A percentile compares a stretch with the other conserved stretches of the same genome.
These are phyloP conservation scores for Apostichopus leukothele DNA, from an alignment of 53 echinoderm and acorn worm genomes.

Conservation along the genomic window DNA sequence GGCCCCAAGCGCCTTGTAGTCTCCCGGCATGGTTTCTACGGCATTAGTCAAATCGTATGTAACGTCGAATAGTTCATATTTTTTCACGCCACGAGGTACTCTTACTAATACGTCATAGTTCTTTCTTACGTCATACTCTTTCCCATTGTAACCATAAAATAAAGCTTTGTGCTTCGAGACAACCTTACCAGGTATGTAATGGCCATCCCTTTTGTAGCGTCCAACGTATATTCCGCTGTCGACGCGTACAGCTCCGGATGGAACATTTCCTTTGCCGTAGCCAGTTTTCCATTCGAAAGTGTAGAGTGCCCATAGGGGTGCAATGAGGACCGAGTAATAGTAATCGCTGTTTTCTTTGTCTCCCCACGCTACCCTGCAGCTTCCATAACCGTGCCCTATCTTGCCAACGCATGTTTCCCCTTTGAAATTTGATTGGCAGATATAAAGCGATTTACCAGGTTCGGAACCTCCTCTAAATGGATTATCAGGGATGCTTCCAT, in stretches of 20 bases:
- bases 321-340: neutral
- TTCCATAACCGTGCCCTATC: neutral
- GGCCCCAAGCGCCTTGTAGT: neutral
- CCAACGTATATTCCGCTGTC: conserved; percentile 14
- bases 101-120: neutral
- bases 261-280: conserved; percentile 8
- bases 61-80: neutral
- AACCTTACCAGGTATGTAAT: conserved; percentile 15
- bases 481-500: neutral
- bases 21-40: neutral
- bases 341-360: conserved; percentile 15
- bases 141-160: conserved; percentile 29
- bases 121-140: neutral
- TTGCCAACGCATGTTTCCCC: conserved; percentile 18
- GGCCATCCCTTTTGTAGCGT: neutral
- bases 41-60: conserved; percentile 7
- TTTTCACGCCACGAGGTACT: neutral
- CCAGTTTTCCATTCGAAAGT: neutral
- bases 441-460: neutral
- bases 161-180: conserved; percentile 5
- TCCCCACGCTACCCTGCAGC: conserved; percentile 24
- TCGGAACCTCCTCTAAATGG: conserved; percentile 4
- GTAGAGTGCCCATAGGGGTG: conserved; percentile 25
- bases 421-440: neutral
- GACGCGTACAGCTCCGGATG: neutral